These are phyloP conservation scores for Xanthorhoe designata DNA, from an alignment of 2,888 invertebrate species.

Conservation along the genomic window DNA sequence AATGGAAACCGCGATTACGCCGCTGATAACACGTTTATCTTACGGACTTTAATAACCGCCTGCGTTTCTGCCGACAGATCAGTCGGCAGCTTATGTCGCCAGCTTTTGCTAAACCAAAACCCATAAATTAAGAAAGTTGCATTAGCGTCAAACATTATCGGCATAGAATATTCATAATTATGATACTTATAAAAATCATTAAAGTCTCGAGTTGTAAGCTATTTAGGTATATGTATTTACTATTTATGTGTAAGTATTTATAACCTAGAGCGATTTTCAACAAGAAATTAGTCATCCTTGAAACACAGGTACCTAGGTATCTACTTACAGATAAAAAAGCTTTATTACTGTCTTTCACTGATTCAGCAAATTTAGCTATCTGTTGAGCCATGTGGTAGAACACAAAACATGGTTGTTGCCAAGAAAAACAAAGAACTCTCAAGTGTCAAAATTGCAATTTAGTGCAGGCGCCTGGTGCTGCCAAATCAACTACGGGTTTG, in stretches of 20 bases:
- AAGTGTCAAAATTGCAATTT: slow-evolving; percentile 33
- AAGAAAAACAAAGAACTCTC: slow-evolving; percentile 17
- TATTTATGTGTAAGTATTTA: no score
- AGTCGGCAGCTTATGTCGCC: slow-evolving; percentile 6
- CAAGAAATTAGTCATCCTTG: not conserved
- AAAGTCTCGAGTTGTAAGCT: slow-evolving; percentile 9
- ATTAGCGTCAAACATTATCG: not conserved
- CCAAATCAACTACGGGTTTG: slow-evolving; percentile 30
- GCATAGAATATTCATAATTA: not conserved
- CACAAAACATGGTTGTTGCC: slow-evolving; percentile 6
- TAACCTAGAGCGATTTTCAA: slow-evolving; percentile 27
- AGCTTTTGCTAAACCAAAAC: slow-evolving; percentile 14
- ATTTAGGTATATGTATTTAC: no score
- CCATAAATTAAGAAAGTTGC: not conserved
- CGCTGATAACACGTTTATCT: slow-evolving; percentile 72
- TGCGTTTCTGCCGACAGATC: slow-evolving; percentile 29
- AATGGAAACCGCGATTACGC: slow-evolving; percentile 82
- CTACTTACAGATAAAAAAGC: slow-evolving; percentile 1
- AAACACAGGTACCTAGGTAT: slow-evolving; percentile 10
- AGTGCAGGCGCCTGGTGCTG: slow-evolving; percentile 33
- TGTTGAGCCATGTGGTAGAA: slow-evolving; percentile 6
- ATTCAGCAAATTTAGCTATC: slow-evolving; percentile 1
- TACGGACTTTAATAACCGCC: slow-evolving; percentile 61
- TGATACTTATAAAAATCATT: not conserved
- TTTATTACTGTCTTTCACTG: slow-evolving; percentile 2